Percentiles rank a stretch among this genome's conserved stretches.
These are phyloP conservation scores for Jordanella pulchra DNA, from an alignment of 2,797 vertebrate species.

Conservation along the genomic window DNA sequence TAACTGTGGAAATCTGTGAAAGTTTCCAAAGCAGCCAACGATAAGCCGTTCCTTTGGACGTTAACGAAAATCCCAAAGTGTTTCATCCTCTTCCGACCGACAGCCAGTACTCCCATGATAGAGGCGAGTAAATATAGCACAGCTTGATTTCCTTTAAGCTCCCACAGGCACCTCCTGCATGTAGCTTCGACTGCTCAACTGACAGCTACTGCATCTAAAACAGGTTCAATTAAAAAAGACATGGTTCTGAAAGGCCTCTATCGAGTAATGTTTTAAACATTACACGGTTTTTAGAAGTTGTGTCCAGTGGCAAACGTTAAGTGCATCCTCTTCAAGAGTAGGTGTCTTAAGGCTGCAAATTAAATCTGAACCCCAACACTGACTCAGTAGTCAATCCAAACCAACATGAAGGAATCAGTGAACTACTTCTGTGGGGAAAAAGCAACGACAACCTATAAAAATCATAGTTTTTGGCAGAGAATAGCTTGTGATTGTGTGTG, in stretches of 20 bases:
- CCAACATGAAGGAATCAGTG: background rate
- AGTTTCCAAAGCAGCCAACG: constrained; percentile 23
- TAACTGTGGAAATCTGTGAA: constrained; percentile 6
- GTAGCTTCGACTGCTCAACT: constrained; percentile 46
- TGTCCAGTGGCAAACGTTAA: background rate
- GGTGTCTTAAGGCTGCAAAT: constrained; percentile 12
- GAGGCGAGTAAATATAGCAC: constrained; percentile 57
- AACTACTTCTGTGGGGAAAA: background rate
- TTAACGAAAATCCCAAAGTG: constrained; percentile 31
- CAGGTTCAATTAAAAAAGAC: constrained; percentile 3
- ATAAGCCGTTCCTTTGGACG: constrained; percentile 17
- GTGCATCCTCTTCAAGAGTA: constrained; percentile 18
- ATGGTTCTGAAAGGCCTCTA: constrained; percentile 1
- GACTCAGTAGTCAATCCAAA: constrained; percentile 1
- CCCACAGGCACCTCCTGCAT: constrained; percentile 50
- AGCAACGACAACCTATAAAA: background rate
- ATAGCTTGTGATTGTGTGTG: background rate
- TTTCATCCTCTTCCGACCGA: constrained; percentile 7
- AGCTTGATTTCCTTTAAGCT: constrained; percentile 35
- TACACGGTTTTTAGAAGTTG: background rate
- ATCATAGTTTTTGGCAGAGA: background rate
- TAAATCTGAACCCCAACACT: background rate
- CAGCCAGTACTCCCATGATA: constrained; percentile 37
- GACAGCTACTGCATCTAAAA: constrained; percentile 6
- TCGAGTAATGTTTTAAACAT: constrained; percentile 18